These are phyloP conservation scores for Dendrocincla tyrannina DNA, from an alignment of 2,797 vertebrate genomes.

Conservation along the genomic window DNA sequence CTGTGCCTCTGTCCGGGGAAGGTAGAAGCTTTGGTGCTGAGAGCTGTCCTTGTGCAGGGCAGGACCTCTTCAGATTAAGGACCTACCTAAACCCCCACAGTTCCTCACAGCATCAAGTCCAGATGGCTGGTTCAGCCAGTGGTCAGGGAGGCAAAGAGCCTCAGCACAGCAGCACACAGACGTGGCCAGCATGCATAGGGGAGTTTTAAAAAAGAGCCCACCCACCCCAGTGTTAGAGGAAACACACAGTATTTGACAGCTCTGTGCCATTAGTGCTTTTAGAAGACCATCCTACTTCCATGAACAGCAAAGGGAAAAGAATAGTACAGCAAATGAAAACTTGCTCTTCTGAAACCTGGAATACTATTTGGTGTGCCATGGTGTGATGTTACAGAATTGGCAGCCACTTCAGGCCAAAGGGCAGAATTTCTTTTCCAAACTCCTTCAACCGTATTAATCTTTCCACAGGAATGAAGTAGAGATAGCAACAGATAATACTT, in stretches of 20 bases:
- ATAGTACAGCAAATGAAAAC: neutral
- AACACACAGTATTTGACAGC: neutral
- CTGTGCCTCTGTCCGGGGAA: neutral
- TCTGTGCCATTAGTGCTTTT: neutral
- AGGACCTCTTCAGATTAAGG: neutral
- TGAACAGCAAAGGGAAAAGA: neutral
- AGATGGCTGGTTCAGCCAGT: accelerated
- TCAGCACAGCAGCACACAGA: accelerated
- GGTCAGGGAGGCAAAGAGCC: neutral
- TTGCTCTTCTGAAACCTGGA: neutral
- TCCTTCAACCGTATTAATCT: neutral
- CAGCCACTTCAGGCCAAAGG: neutral
- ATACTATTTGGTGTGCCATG: neutral
- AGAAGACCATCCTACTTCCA: neutral
- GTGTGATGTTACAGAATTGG: neutral
- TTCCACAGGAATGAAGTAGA: conserved; percentile 25
- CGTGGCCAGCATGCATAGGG: accelerated
- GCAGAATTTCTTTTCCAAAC: conserved; percentile 1
- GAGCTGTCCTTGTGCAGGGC: neutral
- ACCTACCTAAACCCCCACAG: accelerated
- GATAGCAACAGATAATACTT: neutral
- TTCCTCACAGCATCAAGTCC: accelerated
- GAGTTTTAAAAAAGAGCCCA: neutral
- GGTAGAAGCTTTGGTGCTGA: neutral
- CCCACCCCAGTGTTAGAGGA: neutral